A percentile compares a stretch with the other conserved stretches of the same genome.
These are phyloP conservation scores for Sminthurides aquaticus DNA, from an alignment of 2,888 invertebrate species.

Conservation along the genomic window DNA sequence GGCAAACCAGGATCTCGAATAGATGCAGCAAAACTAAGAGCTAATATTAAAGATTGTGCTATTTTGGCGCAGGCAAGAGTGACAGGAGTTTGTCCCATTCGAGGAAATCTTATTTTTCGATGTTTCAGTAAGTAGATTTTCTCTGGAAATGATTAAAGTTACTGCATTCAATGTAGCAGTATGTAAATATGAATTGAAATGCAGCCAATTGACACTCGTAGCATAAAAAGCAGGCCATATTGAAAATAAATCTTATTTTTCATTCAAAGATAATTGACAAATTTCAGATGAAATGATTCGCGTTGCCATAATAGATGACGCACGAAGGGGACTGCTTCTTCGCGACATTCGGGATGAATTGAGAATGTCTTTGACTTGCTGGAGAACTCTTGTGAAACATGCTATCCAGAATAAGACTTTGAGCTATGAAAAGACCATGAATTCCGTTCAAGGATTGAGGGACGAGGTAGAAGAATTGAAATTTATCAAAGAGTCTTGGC, in stretches of 20 bases:
- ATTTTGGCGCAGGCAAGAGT: conserved; percentile 7
- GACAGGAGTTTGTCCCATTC: conserved; percentile 13
- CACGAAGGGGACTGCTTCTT: conserved; percentile 7
- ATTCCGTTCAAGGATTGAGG: too few species aligned
- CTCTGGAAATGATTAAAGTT: background rate
- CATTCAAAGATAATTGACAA: background rate
- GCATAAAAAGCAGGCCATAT: too few species aligned
- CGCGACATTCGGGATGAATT: conserved; percentile 11
- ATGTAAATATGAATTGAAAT: background rate
- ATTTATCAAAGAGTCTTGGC: too few species aligned
- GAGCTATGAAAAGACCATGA: background rate
- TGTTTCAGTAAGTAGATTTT: conserved; percentile 9
- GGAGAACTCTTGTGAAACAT: background rate
- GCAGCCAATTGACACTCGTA: background rate
- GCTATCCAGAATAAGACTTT: background rate
- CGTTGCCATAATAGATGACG: background rate
- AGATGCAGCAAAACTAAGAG: conserved; percentile 3
- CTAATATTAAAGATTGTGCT: background rate
- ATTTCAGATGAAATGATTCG: conserved; percentile 17
- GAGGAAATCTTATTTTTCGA: conserved; percentile 11
- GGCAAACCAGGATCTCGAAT: too few species aligned
- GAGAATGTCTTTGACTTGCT: conserved; percentile 8
- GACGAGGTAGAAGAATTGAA: too few species aligned
- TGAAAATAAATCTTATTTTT: too few species aligned
- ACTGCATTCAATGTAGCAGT: background rate